Base-by-base conservation (phyloP, 2,888 invertebrate species). In the Prosapia bicincta region DNA sequence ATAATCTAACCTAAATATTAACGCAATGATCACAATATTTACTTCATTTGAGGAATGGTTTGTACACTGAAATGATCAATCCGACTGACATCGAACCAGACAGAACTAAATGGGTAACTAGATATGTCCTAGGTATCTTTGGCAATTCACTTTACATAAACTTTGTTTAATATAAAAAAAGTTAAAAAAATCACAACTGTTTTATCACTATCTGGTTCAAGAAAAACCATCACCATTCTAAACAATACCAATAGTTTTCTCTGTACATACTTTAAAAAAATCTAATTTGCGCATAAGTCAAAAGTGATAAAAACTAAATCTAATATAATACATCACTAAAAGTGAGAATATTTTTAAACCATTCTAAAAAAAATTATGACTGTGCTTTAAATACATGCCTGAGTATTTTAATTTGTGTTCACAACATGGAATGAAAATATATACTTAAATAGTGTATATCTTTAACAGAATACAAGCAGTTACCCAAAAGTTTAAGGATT, bases 61-160 rank as follows among this genome's bases (percentile, higher is more conserved):
- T 74, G 43, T 74, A 74, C 74, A 74, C 65, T 74, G 74, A 74
- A 69, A 74, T 74, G 74, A 74, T n/a, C n/a, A n/a, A n/a, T 69
- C 20, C 54, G 54, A 54, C 54, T 54, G 54, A 54, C 54, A 1
- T 54, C 54, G 20, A 5, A 54, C 54, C 54, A 54, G 54, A 20
- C 20, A 54, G 54, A 54, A 54, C 20, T 54, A 54, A 54, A 54
- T 54, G 54, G 54, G 54, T 54, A 54, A 54, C 54, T 54, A 54
- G 54, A 54, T 20, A 54, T 54, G 54, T 54, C 54, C 54, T 54
- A 54, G 54, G 54, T 54, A 54, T 54, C 54, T 54, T 54, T 54
- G 54, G 54, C 54, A 54, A 54, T 54, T 54, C 20, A 54, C 13
- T 20, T 54, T 54, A 54, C 20, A 3, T 54, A 20, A 38, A 54